Evolutionary conservation across 2,888 invertebrate genomes (phyloP), one percentile per base, ranked within the genome.

Genomic region (Hecatera dysodea): DNA sequence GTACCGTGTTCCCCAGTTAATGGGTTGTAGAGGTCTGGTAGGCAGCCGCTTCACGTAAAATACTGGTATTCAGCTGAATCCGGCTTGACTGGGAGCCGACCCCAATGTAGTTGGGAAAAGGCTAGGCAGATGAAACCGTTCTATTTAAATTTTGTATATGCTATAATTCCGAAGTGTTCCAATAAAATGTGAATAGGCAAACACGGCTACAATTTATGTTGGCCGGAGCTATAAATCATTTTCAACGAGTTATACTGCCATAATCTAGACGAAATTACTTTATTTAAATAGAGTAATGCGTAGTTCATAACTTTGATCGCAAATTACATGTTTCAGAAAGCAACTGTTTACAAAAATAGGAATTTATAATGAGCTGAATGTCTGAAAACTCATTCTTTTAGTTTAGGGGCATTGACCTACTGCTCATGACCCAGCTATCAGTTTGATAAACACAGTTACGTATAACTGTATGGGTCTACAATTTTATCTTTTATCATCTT

Each of bases 401-500:
- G 46, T 27, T 60, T 44, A 19, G 57, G 79, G 52, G 60, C 75
- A 75, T 52, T 82, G 75, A 84, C 67, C 84, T 72, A 61, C 36
- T 83, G 69, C 68, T 67, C 67, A 53, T 82, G 82, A 84, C 82
- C 79, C 55, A 78, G 56, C 69, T 78, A 75, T 72, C 65, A 60
- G 15, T 57, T 56, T 55, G 67, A 74, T 76, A 74, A 78, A 71
- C 53, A 62, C 60, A 64, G 59, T 72, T 66, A 81, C 56, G 64
- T 65, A 62, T 67, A 55, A 78, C 67, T 67, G 65, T 73, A 72
- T 65, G 44, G 57, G 33, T 59, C 33, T 17, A 50, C 7, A 77
- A 7, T 19, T 61, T 48, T 75, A 80, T 77, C 60, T 61, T 62
- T 50, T 69, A 53, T 59, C 61, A 36, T n/a, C 36, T 64, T 44